Conservation (phyloP, 1,140 invertebrate species). For the Tetragonula clypearis region DNA sequence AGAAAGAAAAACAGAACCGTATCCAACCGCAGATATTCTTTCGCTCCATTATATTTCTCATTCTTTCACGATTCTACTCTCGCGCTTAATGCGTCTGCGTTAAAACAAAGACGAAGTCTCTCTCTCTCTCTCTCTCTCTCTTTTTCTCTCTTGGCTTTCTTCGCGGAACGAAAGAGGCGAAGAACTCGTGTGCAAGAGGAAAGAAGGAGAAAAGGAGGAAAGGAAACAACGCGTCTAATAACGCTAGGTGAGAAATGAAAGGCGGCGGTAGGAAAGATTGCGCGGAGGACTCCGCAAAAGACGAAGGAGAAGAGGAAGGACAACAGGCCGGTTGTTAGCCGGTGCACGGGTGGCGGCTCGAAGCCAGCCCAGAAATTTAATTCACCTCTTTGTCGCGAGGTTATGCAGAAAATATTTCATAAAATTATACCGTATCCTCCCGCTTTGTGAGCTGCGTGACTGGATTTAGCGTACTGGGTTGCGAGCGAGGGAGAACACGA, state of each 20-base stretch:
- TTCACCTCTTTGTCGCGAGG: slow-evolving; percentile 10
- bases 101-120: neutral
- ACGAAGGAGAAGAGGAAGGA: neutral
- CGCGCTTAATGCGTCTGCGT: neutral
- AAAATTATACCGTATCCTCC: neutral
- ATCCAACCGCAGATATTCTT: neutral
- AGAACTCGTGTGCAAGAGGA: neutral
- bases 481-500: neutral
- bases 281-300: neutral
- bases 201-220: neutral
- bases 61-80: neutral
- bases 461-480: neutral
- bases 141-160: neutral
- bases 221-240: slow-evolving; percentile 16
- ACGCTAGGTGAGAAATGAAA: slow-evolving; percentile 32
- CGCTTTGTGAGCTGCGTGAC: neutral
- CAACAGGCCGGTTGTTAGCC: no score
- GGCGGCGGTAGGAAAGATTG: neutral
- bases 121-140: no score
- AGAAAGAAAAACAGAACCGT: neutral
- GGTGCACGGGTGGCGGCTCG: neutral
- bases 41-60: no score
- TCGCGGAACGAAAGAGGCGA: neutral
- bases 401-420: slow-evolving; percentile 25
- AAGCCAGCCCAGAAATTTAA: slow-evolving; percentile 26